These are phyloP conservation scores for Lamellibrachia luymesi DNA, from an alignment of 1,140 invertebrate species.

Conservation along the genomic window DNA sequence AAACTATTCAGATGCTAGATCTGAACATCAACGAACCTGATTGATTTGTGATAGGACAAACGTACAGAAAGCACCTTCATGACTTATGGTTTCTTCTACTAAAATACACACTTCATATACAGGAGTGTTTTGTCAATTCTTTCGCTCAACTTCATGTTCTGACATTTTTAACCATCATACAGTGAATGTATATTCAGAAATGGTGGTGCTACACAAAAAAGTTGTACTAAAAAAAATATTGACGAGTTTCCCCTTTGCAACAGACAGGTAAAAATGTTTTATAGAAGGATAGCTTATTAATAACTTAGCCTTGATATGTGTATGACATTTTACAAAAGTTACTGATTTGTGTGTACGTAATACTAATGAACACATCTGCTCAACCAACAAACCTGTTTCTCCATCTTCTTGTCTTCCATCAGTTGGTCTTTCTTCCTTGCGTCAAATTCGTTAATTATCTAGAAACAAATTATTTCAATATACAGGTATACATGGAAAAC, in stretches of 20 bases:
- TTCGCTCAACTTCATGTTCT: too few relatives aligned
- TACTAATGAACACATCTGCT: background rate
- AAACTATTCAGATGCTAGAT: too few relatives aligned
- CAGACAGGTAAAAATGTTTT: background rate
- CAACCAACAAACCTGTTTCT: slow-evolving; percentile 57
- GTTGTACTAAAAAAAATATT: background rate
- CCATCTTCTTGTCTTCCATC: slow-evolving; percentile 84
- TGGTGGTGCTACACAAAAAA: background rate
- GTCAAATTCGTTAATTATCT: slow-evolving; percentile 75
- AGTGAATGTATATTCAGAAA: too few relatives aligned
- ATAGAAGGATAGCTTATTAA: background rate
- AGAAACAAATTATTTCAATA: slow-evolving; percentile 18
- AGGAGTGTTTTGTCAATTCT: too few relatives aligned
- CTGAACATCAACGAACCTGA: too few relatives aligned
- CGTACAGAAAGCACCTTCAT: too few relatives aligned
- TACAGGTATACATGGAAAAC: background rate
- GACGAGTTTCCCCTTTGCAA: background rate
- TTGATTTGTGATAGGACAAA: too few relatives aligned
- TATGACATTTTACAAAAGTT: background rate
- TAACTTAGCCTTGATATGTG: background rate
- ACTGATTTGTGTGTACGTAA: background rate
- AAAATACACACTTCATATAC: too few relatives aligned
- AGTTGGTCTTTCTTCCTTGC: slow-evolving; percentile 66
- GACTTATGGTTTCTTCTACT: too few relatives aligned
- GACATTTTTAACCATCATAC: background rate